Evolutionary conservation across 2,797 vertebrate species (phyloP), one percentile per base, ranked within the genome.

Genomic region (Enteromius argenteus): DNA sequence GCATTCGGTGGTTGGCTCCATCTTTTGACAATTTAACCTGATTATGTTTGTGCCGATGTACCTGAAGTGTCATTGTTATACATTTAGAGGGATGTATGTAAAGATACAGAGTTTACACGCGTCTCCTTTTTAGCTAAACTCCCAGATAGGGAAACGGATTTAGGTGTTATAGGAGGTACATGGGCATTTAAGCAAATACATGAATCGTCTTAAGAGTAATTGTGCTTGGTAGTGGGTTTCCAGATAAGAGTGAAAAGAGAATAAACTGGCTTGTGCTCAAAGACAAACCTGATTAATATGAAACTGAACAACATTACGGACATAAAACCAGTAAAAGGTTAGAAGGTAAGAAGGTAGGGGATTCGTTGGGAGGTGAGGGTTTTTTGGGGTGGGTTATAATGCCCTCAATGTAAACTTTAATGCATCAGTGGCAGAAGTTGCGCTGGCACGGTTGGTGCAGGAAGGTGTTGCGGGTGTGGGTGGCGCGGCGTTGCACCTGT

Each of bases 381-480:
- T 80, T 44, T 9, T 53, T 74, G 53, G 84, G 76, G 49, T 79
- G 56, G 68, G 84, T 88, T 84, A 78, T 90, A 94, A 94, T 93
- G 93, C 93, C 94, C 91, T 93, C 91, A 82, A 90, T 92, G 91
- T 95, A 93, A 94, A 93, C 85, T 71, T 86, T 86, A 44, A 88
- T 68, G 86, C 85, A 88, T 98, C 95, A 99, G 94, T 99, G 97
- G 95, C 96, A 97, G 95, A 95, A 86, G 94, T 96, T 97, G 90
- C 97, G 98, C 94, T 97, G 97, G 96, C 95, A 95, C 85, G 98
- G 98, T 93, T 99, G 98, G 94, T 99, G 97, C 87, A 99, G 92
- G 87, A 97, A 97, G 94, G 94, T 95, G 91, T 95, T 95, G 90
- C 95, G 95, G 91, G 93, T 84, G 3, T 95, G 92, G 73, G 91